phyloP scores from a whole-genome alignment of 2,797 vertebrate species.

The Sternarchorhynchus goeldii region DNA sequence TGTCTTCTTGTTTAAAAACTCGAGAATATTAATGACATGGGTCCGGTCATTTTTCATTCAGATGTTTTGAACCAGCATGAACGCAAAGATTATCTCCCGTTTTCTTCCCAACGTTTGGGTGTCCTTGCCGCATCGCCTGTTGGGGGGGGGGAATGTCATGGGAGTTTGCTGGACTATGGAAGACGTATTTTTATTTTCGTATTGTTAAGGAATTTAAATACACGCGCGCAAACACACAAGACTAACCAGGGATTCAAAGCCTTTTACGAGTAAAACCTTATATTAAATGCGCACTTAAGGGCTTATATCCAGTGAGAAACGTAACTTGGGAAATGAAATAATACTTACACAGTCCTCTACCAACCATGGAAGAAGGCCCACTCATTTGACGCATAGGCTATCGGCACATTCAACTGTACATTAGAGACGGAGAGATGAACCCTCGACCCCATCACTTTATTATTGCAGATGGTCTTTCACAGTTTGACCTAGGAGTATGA shows the following conservation, averaged over 20 bases:
- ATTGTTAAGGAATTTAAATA: too few species aligned
- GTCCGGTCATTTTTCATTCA: too few species aligned
- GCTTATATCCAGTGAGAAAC: neutral
- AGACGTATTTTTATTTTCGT: too few species aligned
- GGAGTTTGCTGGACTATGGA: too few species aligned
- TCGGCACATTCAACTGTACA: neutral
- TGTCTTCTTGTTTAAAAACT: constrained; percentile 1
- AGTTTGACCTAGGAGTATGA: neutral
- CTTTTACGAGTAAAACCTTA: neutral
- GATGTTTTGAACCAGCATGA: too few species aligned
- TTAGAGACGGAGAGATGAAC: neutral
- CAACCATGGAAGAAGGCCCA: neutral
- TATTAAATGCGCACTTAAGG: neutral
- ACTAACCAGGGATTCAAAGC: neutral
- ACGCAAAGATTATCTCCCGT: too few species aligned
- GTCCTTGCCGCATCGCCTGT: too few species aligned
- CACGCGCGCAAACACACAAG: too few species aligned
- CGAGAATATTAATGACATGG: neutral
- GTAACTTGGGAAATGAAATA: neutral
- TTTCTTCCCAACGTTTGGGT: too few species aligned
- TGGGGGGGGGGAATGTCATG: too few species aligned
- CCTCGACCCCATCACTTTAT: too few species aligned
- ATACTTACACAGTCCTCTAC: neutral
- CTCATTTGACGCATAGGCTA: neutral
- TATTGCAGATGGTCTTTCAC: neutral